Percentiles rank a stretch among this genome's conserved stretches.
These are phyloP conservation scores for Phortica okadai DNA, from an alignment of 2,888 invertebrate species.

Conservation along the genomic window DNA sequence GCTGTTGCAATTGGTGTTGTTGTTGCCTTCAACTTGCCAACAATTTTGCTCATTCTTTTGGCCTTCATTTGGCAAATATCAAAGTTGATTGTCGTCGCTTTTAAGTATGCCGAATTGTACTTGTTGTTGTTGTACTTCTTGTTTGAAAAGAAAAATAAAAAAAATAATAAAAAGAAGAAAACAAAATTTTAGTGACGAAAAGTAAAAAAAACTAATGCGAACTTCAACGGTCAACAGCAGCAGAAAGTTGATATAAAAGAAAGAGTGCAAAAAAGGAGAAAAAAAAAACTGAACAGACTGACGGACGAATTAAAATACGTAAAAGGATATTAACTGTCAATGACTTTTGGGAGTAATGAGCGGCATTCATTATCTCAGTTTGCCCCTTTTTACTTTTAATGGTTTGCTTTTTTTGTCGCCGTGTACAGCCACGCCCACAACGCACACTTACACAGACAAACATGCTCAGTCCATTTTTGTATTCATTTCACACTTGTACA, in stretches of 20 bases:
- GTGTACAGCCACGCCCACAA: no score
- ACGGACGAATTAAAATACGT: conserved; percentile 21
- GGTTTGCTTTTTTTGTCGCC: conserved; percentile 6
- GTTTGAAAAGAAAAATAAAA: neutral
- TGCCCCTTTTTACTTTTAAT: conserved; percentile 26
- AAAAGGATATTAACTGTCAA: conserved; percentile 35
- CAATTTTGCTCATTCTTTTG: neutral
- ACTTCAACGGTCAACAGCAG: conserved; percentile 11
- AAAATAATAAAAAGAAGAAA: neutral
- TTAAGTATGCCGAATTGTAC: neutral
- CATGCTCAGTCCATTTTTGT: neutral
- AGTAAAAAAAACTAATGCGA: neutral
- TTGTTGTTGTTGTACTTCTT: conserved; percentile 1
- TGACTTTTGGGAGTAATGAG: conserved; percentile 34
- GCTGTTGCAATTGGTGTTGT: neutral
- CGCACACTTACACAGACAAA: neutral
- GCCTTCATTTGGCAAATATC: conserved; percentile 9
- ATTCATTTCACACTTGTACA: no score
- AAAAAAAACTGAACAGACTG: neutral
- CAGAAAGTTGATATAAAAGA: no score
- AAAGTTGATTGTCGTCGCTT: conserved; percentile 14
- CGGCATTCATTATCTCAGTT: conserved; percentile 12
- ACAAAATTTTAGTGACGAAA: neutral
- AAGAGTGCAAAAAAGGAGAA: neutral
- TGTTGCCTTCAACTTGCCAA: neutral